Evolutionary conservation across 2,113 vertebrate species (phyloP).

Genomic region (Grallaria varia): DNA sequence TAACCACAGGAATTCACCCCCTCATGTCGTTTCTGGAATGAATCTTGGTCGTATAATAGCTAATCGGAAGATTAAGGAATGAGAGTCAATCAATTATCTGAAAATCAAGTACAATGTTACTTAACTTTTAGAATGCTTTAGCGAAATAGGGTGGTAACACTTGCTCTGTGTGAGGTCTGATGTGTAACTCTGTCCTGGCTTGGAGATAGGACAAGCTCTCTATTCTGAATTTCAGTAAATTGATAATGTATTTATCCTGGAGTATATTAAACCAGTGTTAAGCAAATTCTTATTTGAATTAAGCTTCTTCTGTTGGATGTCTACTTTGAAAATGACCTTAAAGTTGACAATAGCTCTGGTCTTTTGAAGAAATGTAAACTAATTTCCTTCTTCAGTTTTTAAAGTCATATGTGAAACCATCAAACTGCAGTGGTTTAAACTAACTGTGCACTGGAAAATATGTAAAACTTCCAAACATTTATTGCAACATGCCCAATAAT

Average conservation of each 20-base stretch:
- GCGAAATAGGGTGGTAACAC: constrained; percentile 82
- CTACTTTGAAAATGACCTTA: constrained; percentile 40
- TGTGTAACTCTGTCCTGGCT: constrained; percentile 91
- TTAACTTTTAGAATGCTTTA: constrained; percentile 77
- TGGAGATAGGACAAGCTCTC: constrained; percentile 91
- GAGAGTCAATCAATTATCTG: constrained; percentile 94
- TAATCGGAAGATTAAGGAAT: constrained; percentile 85
- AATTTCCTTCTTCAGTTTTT: constrained; percentile 70
- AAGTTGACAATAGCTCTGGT: constrained; percentile 59
- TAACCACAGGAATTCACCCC: constrained; percentile 74
- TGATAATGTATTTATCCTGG: constrained; percentile 82
- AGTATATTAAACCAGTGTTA: constrained; percentile 83
- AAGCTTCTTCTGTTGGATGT: constrained; percentile 20
- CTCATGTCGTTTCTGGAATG: constrained; percentile 78
- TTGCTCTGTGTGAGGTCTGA: constrained; percentile 95
- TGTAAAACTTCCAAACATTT: constrained; percentile 72
- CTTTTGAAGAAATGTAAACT: constrained; percentile 67
- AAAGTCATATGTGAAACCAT: constrained; percentile 63
- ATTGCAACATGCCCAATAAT: constrained; percentile 71
- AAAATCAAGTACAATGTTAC: constrained; percentile 90
- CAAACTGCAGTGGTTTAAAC: constrained; percentile 66
- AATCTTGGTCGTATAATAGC: constrained; percentile 79
- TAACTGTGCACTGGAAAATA: constrained; percentile 70
- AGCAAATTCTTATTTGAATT: constrained; percentile 66
- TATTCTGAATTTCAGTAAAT: constrained; percentile 90